Evolutionary conservation across 2,797 vertebrate genomes (phyloP).

Genomic region (Rhodeus uyekii): DNA sequence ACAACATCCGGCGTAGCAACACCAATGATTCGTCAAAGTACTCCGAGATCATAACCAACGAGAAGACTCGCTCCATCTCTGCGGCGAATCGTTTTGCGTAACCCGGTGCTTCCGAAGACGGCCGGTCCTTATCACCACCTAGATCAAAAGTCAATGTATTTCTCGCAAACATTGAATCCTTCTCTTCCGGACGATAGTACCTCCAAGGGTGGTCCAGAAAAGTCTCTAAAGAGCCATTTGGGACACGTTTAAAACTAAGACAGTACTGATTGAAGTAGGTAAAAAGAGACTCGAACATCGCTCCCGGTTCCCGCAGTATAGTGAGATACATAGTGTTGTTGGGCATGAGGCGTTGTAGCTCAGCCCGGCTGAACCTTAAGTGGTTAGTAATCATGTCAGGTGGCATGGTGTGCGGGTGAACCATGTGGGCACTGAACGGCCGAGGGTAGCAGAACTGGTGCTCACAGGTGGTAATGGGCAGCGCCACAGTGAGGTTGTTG

Average conservation of each 20-base stretch:
- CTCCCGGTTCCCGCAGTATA: slow-evolving; percentile 83
- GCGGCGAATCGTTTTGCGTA: slow-evolving; percentile 76
- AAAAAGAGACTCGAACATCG: slow-evolving; percentile 90
- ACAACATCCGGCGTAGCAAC: slow-evolving; percentile 81
- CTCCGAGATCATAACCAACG: slow-evolving; percentile 87
- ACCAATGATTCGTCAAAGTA: slow-evolving; percentile 88
- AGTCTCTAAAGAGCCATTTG: slow-evolving; percentile 81
- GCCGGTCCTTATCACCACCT: slow-evolving; percentile 81
- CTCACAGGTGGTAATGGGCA: slow-evolving; percentile 79
- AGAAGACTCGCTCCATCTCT: slow-evolving; percentile 80
- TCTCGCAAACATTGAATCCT: slow-evolving; percentile 81
- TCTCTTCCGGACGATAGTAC: slow-evolving; percentile 82
- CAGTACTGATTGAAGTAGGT: slow-evolving; percentile 86
- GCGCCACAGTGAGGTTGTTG: slow-evolving; percentile 83
- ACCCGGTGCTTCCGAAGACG: slow-evolving; percentile 51
- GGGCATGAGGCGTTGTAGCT: slow-evolving; percentile 81
- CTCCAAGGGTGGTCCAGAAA: slow-evolving; percentile 78
- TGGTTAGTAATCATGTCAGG: slow-evolving; percentile 83
- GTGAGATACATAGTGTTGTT: slow-evolving; percentile 81
- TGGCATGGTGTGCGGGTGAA: slow-evolving; percentile 81
- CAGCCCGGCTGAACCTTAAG: slow-evolving; percentile 80
- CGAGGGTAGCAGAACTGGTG: slow-evolving; percentile 90
- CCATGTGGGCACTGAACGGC: slow-evolving; percentile 79
- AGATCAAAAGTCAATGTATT: slow-evolving; percentile 86
- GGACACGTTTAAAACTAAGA: slow-evolving; percentile 81